phyloP scores from a whole-genome alignment of 2,797 vertebrate species.

The Leptatherina wallacei region DNA sequence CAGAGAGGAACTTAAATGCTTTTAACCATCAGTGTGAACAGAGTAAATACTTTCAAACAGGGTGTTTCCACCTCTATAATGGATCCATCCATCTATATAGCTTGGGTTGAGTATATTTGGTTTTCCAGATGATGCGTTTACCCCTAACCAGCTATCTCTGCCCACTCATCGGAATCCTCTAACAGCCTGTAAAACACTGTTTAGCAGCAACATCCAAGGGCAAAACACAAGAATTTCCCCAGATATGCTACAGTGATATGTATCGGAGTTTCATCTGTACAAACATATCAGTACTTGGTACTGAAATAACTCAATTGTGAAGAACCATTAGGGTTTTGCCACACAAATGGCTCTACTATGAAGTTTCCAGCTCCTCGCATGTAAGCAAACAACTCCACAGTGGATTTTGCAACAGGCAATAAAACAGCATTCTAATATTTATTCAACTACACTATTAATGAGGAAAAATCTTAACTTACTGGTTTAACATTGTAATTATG shows the following conservation, averaged over 20 bases:
- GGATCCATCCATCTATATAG: not conserved
- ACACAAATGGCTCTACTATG: not conserved
- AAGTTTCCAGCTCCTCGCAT: not conserved
- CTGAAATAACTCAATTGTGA: not conserved
- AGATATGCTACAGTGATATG: not conserved
- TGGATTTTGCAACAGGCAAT: too few relatives aligned
- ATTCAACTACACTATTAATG: too few relatives aligned
- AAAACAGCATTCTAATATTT: too few relatives aligned
- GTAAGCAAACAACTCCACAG: not conserved
- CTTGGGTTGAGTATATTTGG: not conserved
- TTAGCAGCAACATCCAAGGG: not conserved
- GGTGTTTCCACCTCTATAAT: not conserved
- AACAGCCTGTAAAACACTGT: not conserved
- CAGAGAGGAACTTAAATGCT: not conserved
- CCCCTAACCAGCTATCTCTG: not conserved
- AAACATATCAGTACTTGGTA: not conserved
- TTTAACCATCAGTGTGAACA: not conserved
- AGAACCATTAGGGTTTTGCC: not conserved
- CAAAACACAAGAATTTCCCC: not conserved
- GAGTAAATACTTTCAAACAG: not conserved
- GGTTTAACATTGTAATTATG: not conserved
- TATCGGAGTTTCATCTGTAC: not conserved
- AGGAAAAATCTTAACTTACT: not conserved
- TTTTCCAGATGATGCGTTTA: not conserved
- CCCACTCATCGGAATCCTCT: too few relatives aligned